Evolutionary conservation across 2,113 vertebrate genomes (phyloP).

Genomic region (Microtus oregoni): DNA sequence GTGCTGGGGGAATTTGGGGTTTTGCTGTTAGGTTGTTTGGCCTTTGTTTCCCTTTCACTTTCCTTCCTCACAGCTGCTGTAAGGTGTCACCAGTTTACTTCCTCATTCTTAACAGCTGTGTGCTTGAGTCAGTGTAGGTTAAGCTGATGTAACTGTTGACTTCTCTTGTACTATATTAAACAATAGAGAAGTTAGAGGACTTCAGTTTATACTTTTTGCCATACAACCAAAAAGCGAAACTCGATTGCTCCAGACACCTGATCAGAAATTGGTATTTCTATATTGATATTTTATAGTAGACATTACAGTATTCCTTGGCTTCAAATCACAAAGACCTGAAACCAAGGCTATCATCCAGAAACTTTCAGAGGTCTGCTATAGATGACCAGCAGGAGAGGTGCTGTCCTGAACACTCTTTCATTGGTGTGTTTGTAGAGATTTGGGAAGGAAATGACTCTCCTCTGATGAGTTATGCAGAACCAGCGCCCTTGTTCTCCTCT

Average conservation of each 20-base stretch:
- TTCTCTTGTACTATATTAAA: slow-evolving; percentile 70
- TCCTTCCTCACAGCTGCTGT: slow-evolving; percentile 62
- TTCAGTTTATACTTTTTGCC: slow-evolving; percentile 29
- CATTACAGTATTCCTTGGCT: background rate
- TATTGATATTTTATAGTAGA: slow-evolving; percentile 45
- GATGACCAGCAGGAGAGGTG: rapidly evolving
- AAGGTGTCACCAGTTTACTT: slow-evolving; percentile 73
- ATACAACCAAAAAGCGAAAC: slow-evolving; percentile 62
- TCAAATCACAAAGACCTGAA: slow-evolving; percentile 77
- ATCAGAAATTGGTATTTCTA: slow-evolving; percentile 65
- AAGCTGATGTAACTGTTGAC: slow-evolving; percentile 52
- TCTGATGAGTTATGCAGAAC: background rate
- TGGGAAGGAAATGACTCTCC: background rate
- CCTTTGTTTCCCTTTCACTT: slow-evolving; percentile 21
- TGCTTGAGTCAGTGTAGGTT: background rate
- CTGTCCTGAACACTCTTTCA: background rate
- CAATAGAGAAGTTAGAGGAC: background rate
- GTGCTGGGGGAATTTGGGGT: slow-evolving; percentile 1
- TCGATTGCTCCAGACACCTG: slow-evolving; percentile 44
- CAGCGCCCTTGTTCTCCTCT: slow-evolving; percentile 61
- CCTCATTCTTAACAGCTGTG: slow-evolving; percentile 71
- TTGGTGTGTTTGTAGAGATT: slow-evolving; percentile 4
- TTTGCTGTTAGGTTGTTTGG: slow-evolving; percentile 64
- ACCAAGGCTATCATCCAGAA: slow-evolving; percentile 47
- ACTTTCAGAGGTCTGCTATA: slow-evolving; percentile 62